Evolutionary conservation across 2,888 invertebrate species (phyloP).

Genomic region (Linyphia triangularis): DNA sequence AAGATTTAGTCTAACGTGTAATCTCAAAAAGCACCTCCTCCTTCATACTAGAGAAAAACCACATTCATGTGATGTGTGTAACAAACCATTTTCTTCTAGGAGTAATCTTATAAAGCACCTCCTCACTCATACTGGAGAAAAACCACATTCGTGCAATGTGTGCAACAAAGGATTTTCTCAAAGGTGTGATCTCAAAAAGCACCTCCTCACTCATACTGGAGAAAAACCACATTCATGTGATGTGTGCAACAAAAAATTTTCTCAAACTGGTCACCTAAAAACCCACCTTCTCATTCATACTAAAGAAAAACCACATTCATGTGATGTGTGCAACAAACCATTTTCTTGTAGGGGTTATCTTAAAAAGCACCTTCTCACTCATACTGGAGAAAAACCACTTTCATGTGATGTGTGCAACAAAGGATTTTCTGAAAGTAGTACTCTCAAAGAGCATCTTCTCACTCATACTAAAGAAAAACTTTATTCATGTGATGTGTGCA

Average conservation of each 20-base stretch:
- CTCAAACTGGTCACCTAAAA: background rate
- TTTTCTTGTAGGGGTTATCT: background rate
- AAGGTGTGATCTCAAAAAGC: background rate
- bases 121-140: background rate
- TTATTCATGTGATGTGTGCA: background rate
- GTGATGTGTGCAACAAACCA: background rate
- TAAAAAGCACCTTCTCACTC: background rate
- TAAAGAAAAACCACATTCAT: background rate
- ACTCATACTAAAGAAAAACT: background rate
- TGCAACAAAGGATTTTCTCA: background rate
- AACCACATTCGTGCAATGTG: background rate
- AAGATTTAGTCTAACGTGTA: background rate
- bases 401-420: background rate
- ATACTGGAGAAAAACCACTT: background rate
- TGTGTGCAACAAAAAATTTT: background rate
- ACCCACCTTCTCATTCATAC: background rate
- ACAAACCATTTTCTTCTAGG: background rate
- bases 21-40: background rate
- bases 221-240: conserved; percentile 4
- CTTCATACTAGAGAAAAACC: background rate
- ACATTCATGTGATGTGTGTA: background rate
- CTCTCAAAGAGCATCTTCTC: no score
- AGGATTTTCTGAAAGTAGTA: no score
- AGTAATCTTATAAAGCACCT: background rate
- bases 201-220: background rate